Evolutionary conservation across 37 sponge, comb jelly and placozoan genomes (phyloP).

Genomic region (Axinella damicornis): DNA sequence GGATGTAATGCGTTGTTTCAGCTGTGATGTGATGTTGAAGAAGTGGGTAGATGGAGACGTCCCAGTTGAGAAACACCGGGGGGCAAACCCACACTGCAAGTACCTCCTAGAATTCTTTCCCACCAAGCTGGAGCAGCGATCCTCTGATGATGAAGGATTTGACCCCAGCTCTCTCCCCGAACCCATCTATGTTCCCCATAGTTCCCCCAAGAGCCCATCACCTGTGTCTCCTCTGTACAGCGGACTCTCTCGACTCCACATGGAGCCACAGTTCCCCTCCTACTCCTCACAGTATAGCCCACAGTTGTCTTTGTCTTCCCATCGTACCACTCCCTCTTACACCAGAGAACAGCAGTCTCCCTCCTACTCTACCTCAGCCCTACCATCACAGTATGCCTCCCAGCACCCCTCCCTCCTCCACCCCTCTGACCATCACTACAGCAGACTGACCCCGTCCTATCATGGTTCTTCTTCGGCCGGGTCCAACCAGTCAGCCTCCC

Average conservation of each 20-base stretch:
- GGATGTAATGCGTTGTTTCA: slow-evolving; percentile 43
- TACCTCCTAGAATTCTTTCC: slow-evolving; percentile 16
- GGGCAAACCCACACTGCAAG: slow-evolving; percentile 24
- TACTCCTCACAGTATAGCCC: background rate
- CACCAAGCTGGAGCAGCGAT: slow-evolving; percentile 1
- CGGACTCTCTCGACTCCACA: background rate
- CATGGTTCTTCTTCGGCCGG: background rate
- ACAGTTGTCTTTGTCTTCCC: background rate
- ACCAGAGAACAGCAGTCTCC: background rate
- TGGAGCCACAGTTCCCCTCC: background rate
- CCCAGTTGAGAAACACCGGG: slow-evolving; percentile 51
- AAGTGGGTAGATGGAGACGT: slow-evolving; percentile 52
- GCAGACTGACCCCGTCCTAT: background rate
- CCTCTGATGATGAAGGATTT: background rate
- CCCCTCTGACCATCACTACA: background rate
- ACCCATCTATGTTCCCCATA: background rate
- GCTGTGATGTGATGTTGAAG: slow-evolving; percentile 22
- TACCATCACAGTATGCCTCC: background rate
- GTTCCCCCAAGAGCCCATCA: too few relatives aligned
- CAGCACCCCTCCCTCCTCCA: background rate
- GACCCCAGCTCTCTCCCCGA: slow-evolving; percentile 33
- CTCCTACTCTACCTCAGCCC: background rate
- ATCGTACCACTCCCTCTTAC: background rate
- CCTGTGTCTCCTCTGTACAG: too few relatives aligned
- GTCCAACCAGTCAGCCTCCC: background rate